Base-by-base conservation (phyloP, 2,113 vertebrate genomes). In the Dasyurus viverrinus region DNA sequence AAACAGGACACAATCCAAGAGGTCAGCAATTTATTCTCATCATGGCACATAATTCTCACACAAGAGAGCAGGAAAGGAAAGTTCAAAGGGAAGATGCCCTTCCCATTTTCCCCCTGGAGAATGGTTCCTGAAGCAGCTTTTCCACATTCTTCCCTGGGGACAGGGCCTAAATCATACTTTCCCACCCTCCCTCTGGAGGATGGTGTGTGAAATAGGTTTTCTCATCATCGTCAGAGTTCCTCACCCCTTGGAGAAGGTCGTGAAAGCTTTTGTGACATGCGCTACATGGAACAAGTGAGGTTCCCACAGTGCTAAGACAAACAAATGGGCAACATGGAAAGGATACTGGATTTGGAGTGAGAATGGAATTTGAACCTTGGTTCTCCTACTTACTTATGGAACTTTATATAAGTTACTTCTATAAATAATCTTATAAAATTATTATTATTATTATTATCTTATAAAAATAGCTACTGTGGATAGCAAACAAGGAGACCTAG, bases 1-100 rank as follows among this genome's bases (percentile, higher is more conserved):
- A 97, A 50, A 91, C 36, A 95, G 76, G 93, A 95, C 93, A 94
- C 57, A 42, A 89, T 90, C 2, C 89, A 54, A 92, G 54, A 50
- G 11, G 92, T 50, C 26, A 91, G 50, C 8, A 90, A 57, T 98
- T 98, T 98, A 98, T 98, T 98, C 52, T 1, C 22, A 47, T 91
- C 54, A 89, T 84, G 68, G 48, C 54, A 26, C 90, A 89, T 14
- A 94, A 6, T 23, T 84, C n/a, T 84, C 19, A 84, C n/a, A 84
- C 19, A 42, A 19, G 2, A 42, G n/a, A 84, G 8, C 19, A 42
- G 36, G 36, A 84, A 54, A 23, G 19, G 23, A 54, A 42, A 84
- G 68, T 42, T 3, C n/a, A 42, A 84, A 19, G 24, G 12, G 93
- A n/a, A 54, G 92, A 47, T 47, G 19, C 5, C n/a, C 2, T n/a